These are phyloP conservation scores for Aphrocallistes beatrix DNA, from an alignment of 37 sponge, comb jelly and placozoan genomes.

Conservation along the genomic window DNA sequence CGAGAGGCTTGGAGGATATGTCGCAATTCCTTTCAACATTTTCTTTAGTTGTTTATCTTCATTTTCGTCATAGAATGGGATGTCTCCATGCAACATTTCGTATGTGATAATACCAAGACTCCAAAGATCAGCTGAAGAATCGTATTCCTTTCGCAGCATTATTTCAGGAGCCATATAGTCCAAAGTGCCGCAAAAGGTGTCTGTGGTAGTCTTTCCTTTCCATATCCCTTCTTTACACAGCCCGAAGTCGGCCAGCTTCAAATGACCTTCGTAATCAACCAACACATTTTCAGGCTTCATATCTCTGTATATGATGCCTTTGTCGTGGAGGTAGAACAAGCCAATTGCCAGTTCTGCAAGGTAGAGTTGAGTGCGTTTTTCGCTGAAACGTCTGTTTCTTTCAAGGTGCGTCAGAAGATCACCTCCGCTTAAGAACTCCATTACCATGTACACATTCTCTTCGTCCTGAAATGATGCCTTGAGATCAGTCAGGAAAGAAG, in stretches of 20 bases:
- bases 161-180: constrained; percentile 9
- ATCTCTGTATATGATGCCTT: not conserved
- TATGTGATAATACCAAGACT: constrained; percentile 1
- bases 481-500: constrained; percentile 74
- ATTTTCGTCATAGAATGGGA: not conserved
- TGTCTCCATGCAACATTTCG: constrained; percentile 14
- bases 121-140: not conserved
- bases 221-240: constrained; percentile 8
- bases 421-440: not conserved
- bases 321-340: not conserved
- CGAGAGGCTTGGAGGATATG: not conserved
- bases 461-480: constrained; percentile 17
- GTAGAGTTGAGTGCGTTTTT: not conserved
- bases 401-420: not conserved
- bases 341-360: not conserved
- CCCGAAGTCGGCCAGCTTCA: not conserved
- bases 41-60: not conserved
- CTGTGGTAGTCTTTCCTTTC: constrained; percentile 6
- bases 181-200: constrained; percentile 11
- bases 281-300: not conserved
- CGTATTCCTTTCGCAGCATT: not conserved
- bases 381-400: not conserved
- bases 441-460: constrained; percentile 2
- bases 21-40: not conserved
- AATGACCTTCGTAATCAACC: not conserved